A percentile compares a stretch with the other conserved stretches of the same genome.
Evolutionary conservation across 2,113 vertebrate species (phyloP).

Genomic region (Dasyurus viverrinus): DNA sequence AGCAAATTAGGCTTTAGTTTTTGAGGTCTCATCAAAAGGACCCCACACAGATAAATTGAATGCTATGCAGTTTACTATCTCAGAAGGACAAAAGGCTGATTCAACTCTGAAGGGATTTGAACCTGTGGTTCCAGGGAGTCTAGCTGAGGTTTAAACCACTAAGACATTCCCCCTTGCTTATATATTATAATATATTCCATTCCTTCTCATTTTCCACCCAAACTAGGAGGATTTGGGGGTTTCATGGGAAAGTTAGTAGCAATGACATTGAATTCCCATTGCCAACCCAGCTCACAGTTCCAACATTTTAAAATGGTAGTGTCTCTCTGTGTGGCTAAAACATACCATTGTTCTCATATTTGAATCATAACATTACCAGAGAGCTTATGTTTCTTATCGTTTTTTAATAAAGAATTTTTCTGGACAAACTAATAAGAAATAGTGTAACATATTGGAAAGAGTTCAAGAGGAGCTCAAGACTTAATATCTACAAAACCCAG

Average conservation of each 20-base stretch:
- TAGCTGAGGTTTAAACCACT: constrained; percentile 11
- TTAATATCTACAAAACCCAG: background rate
- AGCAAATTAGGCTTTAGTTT: background rate
- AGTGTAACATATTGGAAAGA: background rate
- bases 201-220: constrained; percentile 67
- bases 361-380: background rate
- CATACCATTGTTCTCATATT: background rate
- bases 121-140: constrained; percentile 1
- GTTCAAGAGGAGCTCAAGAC: background rate
- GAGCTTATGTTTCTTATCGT: background rate
- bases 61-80: background rate
- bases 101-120: background rate
- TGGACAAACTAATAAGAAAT: background rate
- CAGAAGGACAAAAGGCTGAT: background rate
- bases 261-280: background rate
- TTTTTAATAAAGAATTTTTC: background rate
- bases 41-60: background rate
- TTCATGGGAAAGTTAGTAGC: constrained; percentile 60
- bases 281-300: background rate
- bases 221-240: constrained; percentile 58
- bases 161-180: background rate
- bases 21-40: background rate
- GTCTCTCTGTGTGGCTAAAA: background rate
- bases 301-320: background rate
- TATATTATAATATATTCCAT: constrained; percentile 46